These are phyloP conservation scores for Notolabrus celidotus DNA, from an alignment of 2,797 vertebrate species.

Conservation along the genomic window DNA sequence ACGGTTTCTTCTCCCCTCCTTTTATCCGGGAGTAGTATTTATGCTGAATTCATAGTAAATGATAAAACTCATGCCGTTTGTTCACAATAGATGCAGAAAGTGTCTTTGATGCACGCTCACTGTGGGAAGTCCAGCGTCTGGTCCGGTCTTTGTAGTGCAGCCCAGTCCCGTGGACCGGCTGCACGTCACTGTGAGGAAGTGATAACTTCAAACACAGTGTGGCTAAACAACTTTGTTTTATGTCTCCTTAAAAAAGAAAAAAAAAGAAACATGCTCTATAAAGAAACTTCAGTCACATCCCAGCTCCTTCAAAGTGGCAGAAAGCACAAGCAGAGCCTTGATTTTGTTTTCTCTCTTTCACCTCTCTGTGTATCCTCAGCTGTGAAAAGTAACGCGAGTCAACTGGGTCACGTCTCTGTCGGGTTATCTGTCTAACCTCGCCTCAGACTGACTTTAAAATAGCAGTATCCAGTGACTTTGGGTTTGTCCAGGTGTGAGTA, in stretches of 20 bases:
- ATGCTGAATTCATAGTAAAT: neutral
- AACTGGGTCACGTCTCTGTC: conserved; percentile 47
- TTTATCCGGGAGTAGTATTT: neutral
- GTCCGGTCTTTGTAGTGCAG: conserved; percentile 49
- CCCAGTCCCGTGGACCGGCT: conserved; percentile 21
- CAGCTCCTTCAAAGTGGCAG: conserved; percentile 67
- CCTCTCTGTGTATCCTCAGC: conserved; percentile 32
- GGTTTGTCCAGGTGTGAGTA: conserved; percentile 18
- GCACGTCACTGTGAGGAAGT: conserved; percentile 47
- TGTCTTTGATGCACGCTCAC: conserved; percentile 27
- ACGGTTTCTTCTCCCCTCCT: neutral
- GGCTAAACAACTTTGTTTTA: conserved; percentile 64
- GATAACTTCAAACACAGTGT: conserved; percentile 62
- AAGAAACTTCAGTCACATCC: conserved; percentile 56
- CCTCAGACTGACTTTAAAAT: conserved; percentile 40
- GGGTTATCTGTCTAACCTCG: conserved; percentile 21
- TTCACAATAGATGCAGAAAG: neutral
- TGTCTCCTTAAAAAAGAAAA: conserved; percentile 45
- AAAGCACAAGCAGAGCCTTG: conserved; percentile 42
- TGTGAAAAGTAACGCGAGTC: conserved; percentile 49
- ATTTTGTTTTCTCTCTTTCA: conserved; percentile 35
- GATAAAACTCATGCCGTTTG: conserved; percentile 8
- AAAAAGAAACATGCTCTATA: conserved; percentile 26
- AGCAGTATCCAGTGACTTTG: conserved; percentile 1
- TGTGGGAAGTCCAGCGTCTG: conserved; percentile 26